Conservation (phyloP, 2,888 invertebrate genomes). For the Emmelina monodactyla region DNA sequence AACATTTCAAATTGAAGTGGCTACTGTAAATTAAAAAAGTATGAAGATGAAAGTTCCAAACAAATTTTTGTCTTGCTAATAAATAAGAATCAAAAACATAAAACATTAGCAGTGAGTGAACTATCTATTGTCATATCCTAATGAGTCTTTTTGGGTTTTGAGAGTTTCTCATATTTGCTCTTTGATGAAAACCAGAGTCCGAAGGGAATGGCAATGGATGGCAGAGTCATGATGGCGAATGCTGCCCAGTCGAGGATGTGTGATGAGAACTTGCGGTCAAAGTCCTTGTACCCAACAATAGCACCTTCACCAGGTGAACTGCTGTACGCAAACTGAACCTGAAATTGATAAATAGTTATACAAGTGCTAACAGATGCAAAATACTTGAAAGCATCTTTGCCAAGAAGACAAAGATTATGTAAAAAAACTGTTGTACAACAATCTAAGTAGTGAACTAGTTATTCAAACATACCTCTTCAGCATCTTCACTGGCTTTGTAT, state of each 20-base stretch:
- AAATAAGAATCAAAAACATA: conserved; percentile 14
- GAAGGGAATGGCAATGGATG: conserved; percentile 93
- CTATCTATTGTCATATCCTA: conserved; percentile 29
- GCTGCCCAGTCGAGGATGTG: conserved; percentile 97
- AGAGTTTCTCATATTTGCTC: conserved; percentile 87
- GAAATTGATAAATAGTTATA: no score
- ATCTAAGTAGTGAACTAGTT: no score
- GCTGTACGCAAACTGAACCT: conserved; percentile 75
- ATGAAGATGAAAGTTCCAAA: no score
- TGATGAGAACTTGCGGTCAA: conserved; percentile 95
- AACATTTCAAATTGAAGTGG: no score
- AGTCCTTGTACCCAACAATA: conserved; percentile 90
- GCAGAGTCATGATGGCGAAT: conserved; percentile 95
- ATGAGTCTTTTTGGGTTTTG: conserved; percentile 74
- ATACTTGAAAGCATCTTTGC: no score
- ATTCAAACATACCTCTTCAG: conserved; percentile 67
- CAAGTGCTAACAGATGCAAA: no score
- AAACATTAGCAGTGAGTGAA: conserved; percentile 31
- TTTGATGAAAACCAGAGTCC: conserved; percentile 95
- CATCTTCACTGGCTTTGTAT: conserved; percentile 87
- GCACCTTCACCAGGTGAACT: conserved; percentile 97
- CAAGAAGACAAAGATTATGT: no score
- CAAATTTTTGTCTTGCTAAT: no score
- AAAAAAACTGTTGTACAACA: no score
- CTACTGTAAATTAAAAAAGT: no score